Base-by-base conservation (phyloP, 1,140 invertebrate genomes). In the Pogonognathellus flavescens region DNA sequence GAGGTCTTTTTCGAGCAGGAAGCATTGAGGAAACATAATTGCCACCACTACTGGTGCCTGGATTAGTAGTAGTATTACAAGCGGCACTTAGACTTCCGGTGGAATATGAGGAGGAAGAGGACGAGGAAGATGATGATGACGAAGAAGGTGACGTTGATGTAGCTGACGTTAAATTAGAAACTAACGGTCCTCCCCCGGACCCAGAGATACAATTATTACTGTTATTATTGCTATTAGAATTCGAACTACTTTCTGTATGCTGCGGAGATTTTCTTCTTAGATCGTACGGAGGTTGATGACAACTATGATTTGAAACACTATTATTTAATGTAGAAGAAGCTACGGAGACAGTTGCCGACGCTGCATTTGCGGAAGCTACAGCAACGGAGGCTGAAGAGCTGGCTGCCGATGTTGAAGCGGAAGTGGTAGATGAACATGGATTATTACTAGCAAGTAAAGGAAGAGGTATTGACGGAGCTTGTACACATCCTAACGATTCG, bases 211-310 rank as follows among this genome's bases (percentile, higher is more conserved):
- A 82, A 41, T 55, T n/a, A 18, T 59, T 84, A 52, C 31, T 41
- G 31, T 49, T 86, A 31, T 1, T 72, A 81, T 14, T 52, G 66
- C 25, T 86, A 22, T 13, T 70, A 84, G 66, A 82, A 41, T 80
- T 80, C 6, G 66, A 59, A 60, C 72, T 57, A 62, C 52, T 85
- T 11, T 72, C 70, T 50, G 70, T 81, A 55, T 81, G 80, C 49
- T 86, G 62, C 49, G 94, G 94, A 88, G 94, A 96, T 91, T 96
- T 97, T 88, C 95, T 93, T 87, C 95, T 92, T 88, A 97, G 91
- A 90, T 97, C 96, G 89, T 97, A 96, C 0, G 95, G 95, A 82
- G 95, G 95, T 89, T 96, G 95, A 90, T 96, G 95, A 84, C 62
- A 25, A 82, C 76, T 20, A 85, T 49, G 53, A 83, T 66, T 84